Evolutionary conservation across 2,888 invertebrate genomes (phyloP).

Genomic region (Ophioninae sp.): DNA sequence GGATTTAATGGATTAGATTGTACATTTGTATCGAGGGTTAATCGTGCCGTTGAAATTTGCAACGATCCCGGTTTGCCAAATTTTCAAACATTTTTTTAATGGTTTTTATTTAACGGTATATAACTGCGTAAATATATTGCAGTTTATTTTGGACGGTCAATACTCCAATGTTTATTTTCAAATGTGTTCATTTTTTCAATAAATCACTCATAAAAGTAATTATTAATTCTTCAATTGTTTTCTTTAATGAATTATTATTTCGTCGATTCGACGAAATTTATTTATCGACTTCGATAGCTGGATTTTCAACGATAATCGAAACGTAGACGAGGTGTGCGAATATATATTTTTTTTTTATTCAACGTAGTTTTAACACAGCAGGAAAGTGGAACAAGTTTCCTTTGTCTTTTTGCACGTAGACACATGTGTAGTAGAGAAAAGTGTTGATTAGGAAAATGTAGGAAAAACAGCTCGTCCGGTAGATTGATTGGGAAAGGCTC

Average conservation of each 20-base stretch:
- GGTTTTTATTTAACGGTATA: too few relatives aligned
- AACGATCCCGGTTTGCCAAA: background rate
- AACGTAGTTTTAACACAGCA: conserved; percentile 2
- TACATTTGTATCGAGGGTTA: conserved; percentile 1
- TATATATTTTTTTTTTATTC: too few relatives aligned
- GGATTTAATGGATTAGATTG: background rate
- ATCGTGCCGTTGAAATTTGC: background rate
- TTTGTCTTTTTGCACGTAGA: background rate
- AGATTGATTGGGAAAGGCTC: background rate
- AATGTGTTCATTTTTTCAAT: too few relatives aligned
- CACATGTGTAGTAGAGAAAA: background rate
- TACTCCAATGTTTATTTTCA: too few relatives aligned
- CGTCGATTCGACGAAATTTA: conserved; percentile 39
- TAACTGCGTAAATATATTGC: too few relatives aligned
- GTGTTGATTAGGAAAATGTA: conserved; percentile 18
- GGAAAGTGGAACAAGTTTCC: background rate
- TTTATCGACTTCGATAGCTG: conserved; percentile 25
- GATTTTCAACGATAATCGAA: background rate
- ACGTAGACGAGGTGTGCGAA: too few relatives aligned
- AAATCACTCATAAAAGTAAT: too few relatives aligned
- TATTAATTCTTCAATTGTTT: too few relatives aligned
- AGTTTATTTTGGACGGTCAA: too few relatives aligned
- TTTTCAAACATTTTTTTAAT: background rate
- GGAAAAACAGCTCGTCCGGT: conserved; percentile 26
- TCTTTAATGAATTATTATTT: conserved; percentile 14